Evolutionary conservation across 2,797 vertebrate genomes (phyloP), one percentile per base, ranked within the genome.

Genomic region (Coregonus ussuriensis): DNA sequence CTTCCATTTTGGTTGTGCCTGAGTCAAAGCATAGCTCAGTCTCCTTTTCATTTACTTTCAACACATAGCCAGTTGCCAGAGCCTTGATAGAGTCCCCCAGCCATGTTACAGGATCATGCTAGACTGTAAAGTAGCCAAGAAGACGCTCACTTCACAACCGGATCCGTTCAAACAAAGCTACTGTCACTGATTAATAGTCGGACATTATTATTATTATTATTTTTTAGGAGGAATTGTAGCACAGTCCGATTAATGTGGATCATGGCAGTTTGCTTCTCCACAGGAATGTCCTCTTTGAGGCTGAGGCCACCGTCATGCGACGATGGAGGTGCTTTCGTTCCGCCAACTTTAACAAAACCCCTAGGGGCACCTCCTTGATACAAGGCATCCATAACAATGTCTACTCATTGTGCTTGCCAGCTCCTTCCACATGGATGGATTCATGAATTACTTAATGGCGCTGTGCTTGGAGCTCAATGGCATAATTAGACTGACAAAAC

Each of bases 391-490:
- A 67, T 59, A 65, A 71, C n/a, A 25, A 29, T 47, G 4, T 21
- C 6, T 67, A 67, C 69, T 51, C 9, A 29, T n/a, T 51, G 56
- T 29, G 52, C 62, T 51, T 35, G 25, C 73, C 33, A 52, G 51
- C 69, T 54, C 18, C 71, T 72, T 54, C 21, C 25, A 41, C 29
- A n/a, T 47, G 2, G 41, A 47, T 31, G 62, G 51, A 31, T 70
- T 54, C 35, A 77, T 76, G 71, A 52, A 70, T 77, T 62, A 71
- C 59, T 21, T 63, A 74, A 77, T 54, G 54, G 21, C 47, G 65
- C 53, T 18, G 71, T 35, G 35, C 15, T 25, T 54, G n/a, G 59
- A 47, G 41, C 41, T 47, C 41, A 13, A 47, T 11, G 41, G 41
- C 41, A 47, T 47, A 11, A 11, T 13, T 47, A 59, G 56, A n/a